Percentiles rank a stretch among this genome's conserved stretches.
phyloP scores from a whole-genome alignment of 2,797 vertebrate genomes.

The Otolemur crassicaudatus region DNA sequence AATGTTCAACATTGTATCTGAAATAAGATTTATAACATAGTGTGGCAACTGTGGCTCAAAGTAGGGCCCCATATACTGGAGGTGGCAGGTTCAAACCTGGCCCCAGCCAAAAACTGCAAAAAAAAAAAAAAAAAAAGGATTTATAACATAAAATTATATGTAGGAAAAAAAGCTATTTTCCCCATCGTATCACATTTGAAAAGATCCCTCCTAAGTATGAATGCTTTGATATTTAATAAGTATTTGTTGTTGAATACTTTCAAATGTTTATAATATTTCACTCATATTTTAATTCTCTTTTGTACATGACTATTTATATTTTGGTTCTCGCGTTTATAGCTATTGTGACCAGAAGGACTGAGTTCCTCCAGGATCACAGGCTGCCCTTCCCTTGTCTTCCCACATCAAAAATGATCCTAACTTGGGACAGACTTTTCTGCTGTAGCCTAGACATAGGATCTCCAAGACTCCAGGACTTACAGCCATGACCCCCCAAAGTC shows the following conservation, averaged over 20 bases:
- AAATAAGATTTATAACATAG: neutral
- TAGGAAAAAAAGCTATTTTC: constrained; percentile 25
- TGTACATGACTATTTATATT: neutral
- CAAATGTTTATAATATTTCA: neutral
- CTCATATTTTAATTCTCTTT: neutral
- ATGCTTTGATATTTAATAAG: neutral
- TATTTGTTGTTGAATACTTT: neutral
- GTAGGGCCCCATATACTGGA: too few species aligned
- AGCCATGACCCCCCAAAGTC: too few species aligned
- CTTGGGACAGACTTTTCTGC: too few species aligned
- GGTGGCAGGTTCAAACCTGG: too few species aligned
- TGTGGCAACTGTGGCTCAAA: too few species aligned
- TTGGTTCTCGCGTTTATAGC: neutral
- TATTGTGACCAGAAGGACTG: too few species aligned
- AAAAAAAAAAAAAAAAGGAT: neutral
- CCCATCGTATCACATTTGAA: neutral
- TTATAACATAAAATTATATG: neutral
- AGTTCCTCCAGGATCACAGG: neutral
- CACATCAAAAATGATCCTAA: neutral
- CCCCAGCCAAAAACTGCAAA: neutral
- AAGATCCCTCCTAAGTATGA: neutral
- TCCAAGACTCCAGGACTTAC: too few species aligned
- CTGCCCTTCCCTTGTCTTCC: neutral
- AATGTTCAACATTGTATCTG: neutral
- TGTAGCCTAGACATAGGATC: too few species aligned